These are phyloP conservation scores for Urocynchramus pylzowi DNA, from an alignment of 2,113 vertebrate genomes.

Conservation along the genomic window DNA sequence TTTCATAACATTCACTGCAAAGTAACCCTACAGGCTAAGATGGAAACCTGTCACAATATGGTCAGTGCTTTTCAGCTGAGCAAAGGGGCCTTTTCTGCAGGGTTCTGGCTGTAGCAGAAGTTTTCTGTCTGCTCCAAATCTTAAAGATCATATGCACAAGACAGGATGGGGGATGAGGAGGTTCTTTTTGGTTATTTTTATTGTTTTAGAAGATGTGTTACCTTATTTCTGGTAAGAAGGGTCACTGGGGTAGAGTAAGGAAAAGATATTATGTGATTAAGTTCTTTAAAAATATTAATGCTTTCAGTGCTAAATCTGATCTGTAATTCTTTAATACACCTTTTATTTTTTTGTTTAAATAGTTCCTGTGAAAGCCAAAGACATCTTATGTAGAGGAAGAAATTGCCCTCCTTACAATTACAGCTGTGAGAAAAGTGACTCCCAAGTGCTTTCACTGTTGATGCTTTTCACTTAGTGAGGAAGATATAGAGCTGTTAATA, in stretches of 20 bases:
- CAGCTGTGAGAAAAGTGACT: neutral
- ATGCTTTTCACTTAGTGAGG: neutral
- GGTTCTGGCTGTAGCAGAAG: neutral
- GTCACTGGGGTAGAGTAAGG: neutral
- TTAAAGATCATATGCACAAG: neutral
- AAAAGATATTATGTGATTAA: neutral
- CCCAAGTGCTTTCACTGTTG: neutral
- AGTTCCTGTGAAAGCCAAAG: neutral
- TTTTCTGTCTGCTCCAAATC: neutral
- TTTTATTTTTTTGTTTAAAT: neutral
- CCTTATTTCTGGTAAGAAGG: neutral
- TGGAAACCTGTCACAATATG: rapidly evolving
- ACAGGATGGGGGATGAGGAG: rapidly evolving
- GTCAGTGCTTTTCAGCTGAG: neutral
- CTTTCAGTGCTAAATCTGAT: neutral
- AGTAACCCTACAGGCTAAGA: neutral
- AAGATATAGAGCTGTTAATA: neutral
- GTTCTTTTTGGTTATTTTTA: neutral
- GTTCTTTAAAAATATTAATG: neutral
- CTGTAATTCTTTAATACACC: neutral
- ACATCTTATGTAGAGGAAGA: neutral
- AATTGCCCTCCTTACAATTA: neutral
- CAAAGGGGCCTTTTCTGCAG: neutral
- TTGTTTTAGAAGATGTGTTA: rapidly evolving
- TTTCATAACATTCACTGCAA: neutral